Base-by-base conservation (phyloP, 2,797 vertebrate genomes). In the Decapterus maruadsi region DNA sequence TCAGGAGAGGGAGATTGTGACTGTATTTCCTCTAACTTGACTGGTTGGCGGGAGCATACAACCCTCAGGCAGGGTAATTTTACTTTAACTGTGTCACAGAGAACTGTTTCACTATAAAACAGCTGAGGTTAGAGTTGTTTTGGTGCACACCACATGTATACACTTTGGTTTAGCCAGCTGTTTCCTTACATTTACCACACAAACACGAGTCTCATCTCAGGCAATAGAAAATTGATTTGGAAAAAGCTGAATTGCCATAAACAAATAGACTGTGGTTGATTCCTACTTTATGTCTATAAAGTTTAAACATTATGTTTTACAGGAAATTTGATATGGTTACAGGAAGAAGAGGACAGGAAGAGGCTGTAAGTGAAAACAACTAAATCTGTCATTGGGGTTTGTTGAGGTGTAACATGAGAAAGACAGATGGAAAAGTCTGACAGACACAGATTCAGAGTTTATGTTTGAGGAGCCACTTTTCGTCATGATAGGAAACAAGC, bases 301-400 rank as follows among this genome's bases (percentile, higher is more conserved):
- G n/a, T n/a, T n/a, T n/a, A n/a, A 42, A 59, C 36, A 59, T 20
- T 50, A 11, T 43, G 42, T 46, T 46, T 19, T 46, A 17, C 43
- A 46, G 14, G 5, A 43, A 43, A 43, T 13, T 4, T 13, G 13
- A 14, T 43, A 14, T 43, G 16, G 11, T 59, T 22, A 60, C 36
- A 60, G 20, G 38, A 60, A 42, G 38, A 16, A 19, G 55, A n/a
- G 20, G 58, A 61, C 58, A 61, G 40, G 40, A 61, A 43, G 38
- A 61, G 20, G 42, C 26, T 43, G 20, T 16, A 40, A 36, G 58
- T 13, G 42, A 42, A 20, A 59, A 14, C 43, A 46, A 8, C 46
- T 46, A 19, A 46, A 50, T 50, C 19, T 50, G 46, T 53, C 22
- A 26, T 0, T 26, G 2, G 51, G 51, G 20, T 53, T 53, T 26